Percentiles rank a stretch among this genome's conserved stretches.
Conservation (phyloP, 2,113 vertebrate genomes). For the Eubucco bourcierii region DNA sequence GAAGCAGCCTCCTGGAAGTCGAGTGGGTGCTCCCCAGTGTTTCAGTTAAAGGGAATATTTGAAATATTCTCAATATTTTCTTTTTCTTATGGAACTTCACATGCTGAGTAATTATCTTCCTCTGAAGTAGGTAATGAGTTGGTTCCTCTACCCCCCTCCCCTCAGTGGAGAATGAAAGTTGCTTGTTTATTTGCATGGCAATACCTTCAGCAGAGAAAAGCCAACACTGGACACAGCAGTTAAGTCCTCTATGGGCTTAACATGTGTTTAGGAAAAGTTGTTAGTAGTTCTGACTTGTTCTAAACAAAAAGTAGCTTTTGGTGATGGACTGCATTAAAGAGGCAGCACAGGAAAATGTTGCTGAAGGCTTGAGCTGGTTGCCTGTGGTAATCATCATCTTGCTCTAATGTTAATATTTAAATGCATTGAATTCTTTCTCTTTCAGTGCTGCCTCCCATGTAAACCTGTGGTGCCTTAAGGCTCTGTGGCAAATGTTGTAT, state of each 20-base stretch:
- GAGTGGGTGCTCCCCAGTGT: not conserved
- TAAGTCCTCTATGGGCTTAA: not conserved
- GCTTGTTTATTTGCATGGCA: not conserved
- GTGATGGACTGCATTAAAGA: not conserved
- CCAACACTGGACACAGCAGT: not conserved
- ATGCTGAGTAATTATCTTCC: not conserved
- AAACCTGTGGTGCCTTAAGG: not conserved
- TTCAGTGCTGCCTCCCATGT: not conserved
- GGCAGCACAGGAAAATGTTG: not conserved
- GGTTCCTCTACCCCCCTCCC: no score
- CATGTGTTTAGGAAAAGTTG: not conserved
- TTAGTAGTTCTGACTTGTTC: not conserved
- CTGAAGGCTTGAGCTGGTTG: not conserved
- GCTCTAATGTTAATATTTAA: not conserved
- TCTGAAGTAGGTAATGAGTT: not conserved
- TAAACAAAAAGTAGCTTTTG: not conserved
- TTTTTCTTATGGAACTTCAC: not conserved
- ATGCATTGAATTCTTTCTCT: not conserved
- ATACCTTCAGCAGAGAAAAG: not conserved
- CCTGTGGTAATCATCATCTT: not conserved
- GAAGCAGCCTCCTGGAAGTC: not conserved
- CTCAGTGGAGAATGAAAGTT: not conserved
- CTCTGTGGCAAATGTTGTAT: not conserved
- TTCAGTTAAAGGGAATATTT: not conserved
- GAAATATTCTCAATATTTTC: not conserved